These are phyloP conservation scores for Aphelenchoides avenae DNA, from an alignment of 1,140 invertebrate species.

Conservation along the genomic window DNA sequence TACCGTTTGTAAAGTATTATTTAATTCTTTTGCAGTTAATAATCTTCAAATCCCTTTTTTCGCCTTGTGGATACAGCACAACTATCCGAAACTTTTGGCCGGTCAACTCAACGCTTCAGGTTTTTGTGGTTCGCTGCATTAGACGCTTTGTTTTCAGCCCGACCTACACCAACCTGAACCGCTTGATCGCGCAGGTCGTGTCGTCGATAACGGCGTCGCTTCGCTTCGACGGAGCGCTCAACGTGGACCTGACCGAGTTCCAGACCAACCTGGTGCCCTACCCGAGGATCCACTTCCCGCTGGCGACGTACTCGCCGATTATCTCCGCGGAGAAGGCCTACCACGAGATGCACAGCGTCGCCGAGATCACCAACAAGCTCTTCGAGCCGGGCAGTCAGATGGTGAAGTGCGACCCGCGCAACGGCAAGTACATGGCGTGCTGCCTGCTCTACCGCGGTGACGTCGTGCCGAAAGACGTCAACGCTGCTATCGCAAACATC, in stretches of 20 bases:
- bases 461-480: conserved; percentile 65
- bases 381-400: conserved; percentile 84
- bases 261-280: conserved; percentile 69
- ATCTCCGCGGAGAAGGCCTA: conserved; percentile 81
- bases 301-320: conserved; percentile 80
- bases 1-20: no score
- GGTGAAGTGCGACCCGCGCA: conserved; percentile 69
- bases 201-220: conserved; percentile 68
- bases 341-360: conserved; percentile 69
- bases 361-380: conserved; percentile 80
- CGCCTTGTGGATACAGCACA: no score
- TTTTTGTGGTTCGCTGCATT: no score
- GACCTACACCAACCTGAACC: conserved; percentile 71
- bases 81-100: no score
- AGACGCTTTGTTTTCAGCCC: conserved; percentile 69
- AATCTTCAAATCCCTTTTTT: no score
- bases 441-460: conserved; percentile 57
- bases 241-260: conserved; percentile 70
- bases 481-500: conserved; percentile 71
- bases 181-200: conserved; percentile 62
- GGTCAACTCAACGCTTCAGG: no score
- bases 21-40: no score
- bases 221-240: conserved; percentile 72
- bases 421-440: conserved; percentile 60
- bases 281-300: conserved; percentile 68